Evolutionary conservation across 2,888 invertebrate species (phyloP).

Genomic region (Tyria jacobaeae): DNA sequence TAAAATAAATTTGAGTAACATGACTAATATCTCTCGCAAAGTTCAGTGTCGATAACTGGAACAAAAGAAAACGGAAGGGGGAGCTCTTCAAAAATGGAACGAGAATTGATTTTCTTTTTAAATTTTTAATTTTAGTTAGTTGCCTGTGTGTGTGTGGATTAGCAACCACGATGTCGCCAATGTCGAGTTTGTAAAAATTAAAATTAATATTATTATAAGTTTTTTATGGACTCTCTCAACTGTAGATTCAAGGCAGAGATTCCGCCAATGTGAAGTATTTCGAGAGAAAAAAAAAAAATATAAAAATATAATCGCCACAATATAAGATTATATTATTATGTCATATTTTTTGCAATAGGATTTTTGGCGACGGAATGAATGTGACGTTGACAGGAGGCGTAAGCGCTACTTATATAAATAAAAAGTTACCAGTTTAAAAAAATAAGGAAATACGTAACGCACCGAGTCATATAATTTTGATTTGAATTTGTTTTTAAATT

Average conservation of each 20-base stretch:
- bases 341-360: no score
- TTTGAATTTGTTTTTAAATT: not conserved
- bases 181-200: no score
- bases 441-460: not conserved
- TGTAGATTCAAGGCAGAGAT: no score
- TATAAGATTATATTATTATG: no score
- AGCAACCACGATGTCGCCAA: no score
- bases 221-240: no score
- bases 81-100: slow-evolving; percentile 72
- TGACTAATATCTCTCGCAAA: slow-evolving; percentile 82
- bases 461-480: not conserved
- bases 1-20: slow-evolving; percentile 59
- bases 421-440: not conserved
- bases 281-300: no score
- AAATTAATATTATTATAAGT: no score
- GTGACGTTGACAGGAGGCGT: not conserved
- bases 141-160: no score
- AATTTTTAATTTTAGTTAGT: slow-evolving; percentile 41
- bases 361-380: not conserved
- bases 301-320: no score
- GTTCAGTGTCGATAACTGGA: slow-evolving; percentile 78
- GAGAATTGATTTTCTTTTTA: slow-evolving; percentile 46
- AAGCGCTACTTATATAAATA: no score
- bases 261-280: no score
- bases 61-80: slow-evolving; percentile 72